A percentile compares a stretch with the other conserved stretches of the same genome.
phyloP scores from a whole-genome alignment of 2,797 vertebrate species.

The Chrysocyon brachyurus region DNA sequence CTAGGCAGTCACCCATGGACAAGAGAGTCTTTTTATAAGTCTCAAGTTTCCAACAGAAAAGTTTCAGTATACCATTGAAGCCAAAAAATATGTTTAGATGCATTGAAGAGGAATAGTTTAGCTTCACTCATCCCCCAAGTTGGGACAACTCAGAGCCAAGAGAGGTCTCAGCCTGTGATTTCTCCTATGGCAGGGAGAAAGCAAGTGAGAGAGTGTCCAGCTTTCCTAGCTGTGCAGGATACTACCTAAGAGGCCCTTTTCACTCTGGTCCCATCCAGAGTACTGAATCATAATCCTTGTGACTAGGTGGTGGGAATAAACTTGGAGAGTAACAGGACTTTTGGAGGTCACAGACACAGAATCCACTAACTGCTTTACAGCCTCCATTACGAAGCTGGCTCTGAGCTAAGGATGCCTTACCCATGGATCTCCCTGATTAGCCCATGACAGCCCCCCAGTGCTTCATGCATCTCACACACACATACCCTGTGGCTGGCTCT shows the following conservation, averaged over 20 bases:
- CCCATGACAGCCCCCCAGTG: neutral
- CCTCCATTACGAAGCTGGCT: neutral
- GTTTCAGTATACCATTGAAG: neutral
- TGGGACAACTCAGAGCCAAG: neutral
- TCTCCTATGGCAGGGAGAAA: neutral
- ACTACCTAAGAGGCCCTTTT: neutral
- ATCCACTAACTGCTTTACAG: neutral
- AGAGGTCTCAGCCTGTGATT: neutral
- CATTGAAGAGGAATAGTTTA: neutral
- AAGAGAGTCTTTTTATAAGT: neutral
- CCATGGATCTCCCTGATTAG: neutral
- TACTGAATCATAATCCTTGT: neutral
- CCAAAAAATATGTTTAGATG: neutral
- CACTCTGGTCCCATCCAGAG: neutral
- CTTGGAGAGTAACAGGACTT: neutral
- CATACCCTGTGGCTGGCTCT: neutral
- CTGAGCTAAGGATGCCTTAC: neutral
- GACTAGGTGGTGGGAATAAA: neutral
- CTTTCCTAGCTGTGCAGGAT: neutral
- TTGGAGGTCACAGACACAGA: neutral
- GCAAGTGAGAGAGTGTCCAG: neutral
- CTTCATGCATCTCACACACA: neutral
- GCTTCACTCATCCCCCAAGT: neutral
- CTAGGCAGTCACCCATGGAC: neutral
- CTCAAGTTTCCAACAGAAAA: neutral